phyloP scores from a whole-genome alignment of 2,797 vertebrate genomes.

The Lacerta agilis region DNA sequence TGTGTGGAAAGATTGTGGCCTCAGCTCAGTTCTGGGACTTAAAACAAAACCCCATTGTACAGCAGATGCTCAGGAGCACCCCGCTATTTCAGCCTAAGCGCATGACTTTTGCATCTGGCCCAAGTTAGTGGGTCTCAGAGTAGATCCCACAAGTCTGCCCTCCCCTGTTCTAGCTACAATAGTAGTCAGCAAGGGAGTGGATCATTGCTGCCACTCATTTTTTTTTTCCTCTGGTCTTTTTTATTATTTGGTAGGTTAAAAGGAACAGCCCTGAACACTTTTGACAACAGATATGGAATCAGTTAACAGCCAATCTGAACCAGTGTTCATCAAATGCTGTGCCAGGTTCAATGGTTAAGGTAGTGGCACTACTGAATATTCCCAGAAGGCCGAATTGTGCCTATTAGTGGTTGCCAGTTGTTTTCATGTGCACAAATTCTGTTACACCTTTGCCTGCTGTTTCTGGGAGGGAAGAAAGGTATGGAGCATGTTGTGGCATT shows the following conservation, averaged over 20 bases:
- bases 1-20: no score
- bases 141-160: no score
- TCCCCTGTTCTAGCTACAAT: neutral
- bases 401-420: neutral
- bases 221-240: neutral
- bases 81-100: no score
- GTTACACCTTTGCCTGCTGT: neutral
- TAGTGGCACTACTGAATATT: neutral
- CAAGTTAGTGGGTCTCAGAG: no score
- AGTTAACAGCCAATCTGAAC: neutral
- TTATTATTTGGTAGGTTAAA: neutral
- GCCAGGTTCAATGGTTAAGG: neutral
- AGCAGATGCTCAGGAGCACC: no score
- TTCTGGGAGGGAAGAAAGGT: neutral
- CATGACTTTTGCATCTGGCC: no score
- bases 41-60: no score
- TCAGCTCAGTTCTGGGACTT: no score
- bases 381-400: neutral
- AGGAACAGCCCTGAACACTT: neutral
- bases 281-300: neutral
- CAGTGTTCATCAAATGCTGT: neutral
- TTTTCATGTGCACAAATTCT: neutral
- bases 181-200: neutral
- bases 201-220: neutral
- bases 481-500: constrained; percentile 7